These are phyloP conservation scores for Nasua narica DNA, from an alignment of 2,797 vertebrate genomes.

Conservation along the genomic window DNA sequence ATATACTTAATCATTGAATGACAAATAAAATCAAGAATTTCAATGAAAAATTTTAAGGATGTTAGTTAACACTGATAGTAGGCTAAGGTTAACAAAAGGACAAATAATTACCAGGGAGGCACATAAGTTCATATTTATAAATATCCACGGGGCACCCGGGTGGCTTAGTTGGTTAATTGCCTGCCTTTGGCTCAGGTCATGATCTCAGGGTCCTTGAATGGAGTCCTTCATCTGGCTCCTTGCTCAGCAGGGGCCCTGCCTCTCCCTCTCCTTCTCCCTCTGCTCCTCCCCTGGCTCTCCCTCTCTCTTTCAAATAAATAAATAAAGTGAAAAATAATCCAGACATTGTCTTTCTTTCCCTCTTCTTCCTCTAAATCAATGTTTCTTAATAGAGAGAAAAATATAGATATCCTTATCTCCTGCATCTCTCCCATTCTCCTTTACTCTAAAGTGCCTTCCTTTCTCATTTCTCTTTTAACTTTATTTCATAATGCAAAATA, in stretches of 20 bases:
- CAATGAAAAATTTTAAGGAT: neutral
- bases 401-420: neutral
- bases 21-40: neutral
- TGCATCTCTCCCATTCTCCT: neutral
- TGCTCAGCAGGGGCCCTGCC: neutral
- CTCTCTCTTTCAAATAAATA: neutral
- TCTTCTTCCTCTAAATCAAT: neutral
- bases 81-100: neutral
- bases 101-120: neutral
- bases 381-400: neutral
- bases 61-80: neutral
- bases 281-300: neutral
- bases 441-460: neutral
- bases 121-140: neutral
- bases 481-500: conserved; percentile 45
- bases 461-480: neutral
- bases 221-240: neutral
- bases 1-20: neutral
- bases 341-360: neutral
- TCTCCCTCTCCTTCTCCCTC: neutral
- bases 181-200: neutral
- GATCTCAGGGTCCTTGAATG: neutral
- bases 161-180: neutral
- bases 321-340: neutral
- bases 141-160: neutral